These are phyloP conservation scores for Dascyllus trimaculatus DNA, from an alignment of 2,113 vertebrate genomes.

Conservation along the genomic window DNA sequence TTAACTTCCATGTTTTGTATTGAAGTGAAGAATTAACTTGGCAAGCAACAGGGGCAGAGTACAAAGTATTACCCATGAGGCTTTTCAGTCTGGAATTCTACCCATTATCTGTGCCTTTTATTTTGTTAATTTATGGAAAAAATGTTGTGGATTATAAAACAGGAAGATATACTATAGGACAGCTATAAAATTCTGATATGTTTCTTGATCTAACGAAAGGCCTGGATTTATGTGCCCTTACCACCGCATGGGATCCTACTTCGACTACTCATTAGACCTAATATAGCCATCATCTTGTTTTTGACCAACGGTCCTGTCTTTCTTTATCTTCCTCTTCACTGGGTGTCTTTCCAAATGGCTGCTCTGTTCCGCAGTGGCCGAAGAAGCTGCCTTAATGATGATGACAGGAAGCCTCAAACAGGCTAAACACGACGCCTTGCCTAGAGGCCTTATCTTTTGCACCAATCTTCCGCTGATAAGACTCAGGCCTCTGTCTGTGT, in stretches of 20 bases:
- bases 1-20: slow-evolving; percentile 7
- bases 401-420: slow-evolving; percentile 82
- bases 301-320: slow-evolving; percentile 63
- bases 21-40: not conserved
- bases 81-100: too few species aligned
- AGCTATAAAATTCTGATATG: not conserved
- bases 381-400: slow-evolving; percentile 79
- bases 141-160: too few species aligned
- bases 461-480: slow-evolving; percentile 79
- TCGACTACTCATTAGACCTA: slow-evolving; percentile 53
- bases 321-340: slow-evolving; percentile 66
- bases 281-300: slow-evolving; percentile 59
- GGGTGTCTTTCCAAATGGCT: slow-evolving; percentile 72
- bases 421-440: slow-evolving; percentile 76
- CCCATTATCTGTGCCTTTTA: not conserved
- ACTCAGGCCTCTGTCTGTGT: slow-evolving; percentile 58
- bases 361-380: slow-evolving; percentile 69
- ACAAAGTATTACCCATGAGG: not conserved
- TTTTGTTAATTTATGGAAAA: slow-evolving; percentile 2
- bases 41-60: not conserved
- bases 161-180: not conserved
- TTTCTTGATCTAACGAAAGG: slow-evolving; percentile 8
- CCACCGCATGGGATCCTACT: slow-evolving; percentile 28
- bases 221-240: slow-evolving; percentile 4
- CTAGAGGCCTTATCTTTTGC: slow-evolving; percentile 76